Evolutionary conservation across 1,140 invertebrate genomes (phyloP).

Genomic region (Zophobas atratus): DNA sequence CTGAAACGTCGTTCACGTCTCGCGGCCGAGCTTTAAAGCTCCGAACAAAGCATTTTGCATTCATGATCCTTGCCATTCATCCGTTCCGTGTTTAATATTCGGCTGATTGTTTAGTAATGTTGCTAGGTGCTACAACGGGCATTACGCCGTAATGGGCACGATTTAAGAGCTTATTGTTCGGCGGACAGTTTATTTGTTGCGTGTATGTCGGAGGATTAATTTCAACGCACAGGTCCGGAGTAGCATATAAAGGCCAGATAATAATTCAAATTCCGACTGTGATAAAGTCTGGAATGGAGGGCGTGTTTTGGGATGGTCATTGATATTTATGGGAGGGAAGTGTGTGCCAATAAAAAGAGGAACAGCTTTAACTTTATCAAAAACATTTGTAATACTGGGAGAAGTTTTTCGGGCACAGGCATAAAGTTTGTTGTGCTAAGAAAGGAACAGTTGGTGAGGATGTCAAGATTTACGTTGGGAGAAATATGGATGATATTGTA

Average conservation of each 20-base stretch:
- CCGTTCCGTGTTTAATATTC: conserved; percentile 44
- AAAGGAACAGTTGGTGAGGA: too few species aligned
- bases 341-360: too few species aligned
- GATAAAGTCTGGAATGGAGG: not conserved
- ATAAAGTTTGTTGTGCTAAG: too few species aligned
- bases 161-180: conserved; percentile 48
- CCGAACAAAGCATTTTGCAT: conserved; percentile 33
- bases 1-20: conserved; percentile 23
- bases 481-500: too few species aligned
- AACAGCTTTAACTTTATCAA: too few species aligned
- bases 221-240: not conserved
- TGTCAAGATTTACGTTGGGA: too few species aligned
- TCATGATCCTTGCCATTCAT: conserved; percentile 45
- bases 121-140: conserved; percentile 46
- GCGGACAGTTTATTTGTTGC: conserved; percentile 41
- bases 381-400: too few species aligned
- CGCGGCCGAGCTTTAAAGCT: conserved; percentile 25
- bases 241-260: not conserved
- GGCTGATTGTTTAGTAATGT: conserved; percentile 47
- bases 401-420: too few species aligned
- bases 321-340: too few species aligned
- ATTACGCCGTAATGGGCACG: conserved; percentile 40
- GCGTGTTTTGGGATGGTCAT: too few species aligned
- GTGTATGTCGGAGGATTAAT: conserved; percentile 25
- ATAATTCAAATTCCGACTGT: not conserved